phyloP scores from a whole-genome alignment of 2,113 vertebrate species.

The Myotis lucifugus region DNA sequence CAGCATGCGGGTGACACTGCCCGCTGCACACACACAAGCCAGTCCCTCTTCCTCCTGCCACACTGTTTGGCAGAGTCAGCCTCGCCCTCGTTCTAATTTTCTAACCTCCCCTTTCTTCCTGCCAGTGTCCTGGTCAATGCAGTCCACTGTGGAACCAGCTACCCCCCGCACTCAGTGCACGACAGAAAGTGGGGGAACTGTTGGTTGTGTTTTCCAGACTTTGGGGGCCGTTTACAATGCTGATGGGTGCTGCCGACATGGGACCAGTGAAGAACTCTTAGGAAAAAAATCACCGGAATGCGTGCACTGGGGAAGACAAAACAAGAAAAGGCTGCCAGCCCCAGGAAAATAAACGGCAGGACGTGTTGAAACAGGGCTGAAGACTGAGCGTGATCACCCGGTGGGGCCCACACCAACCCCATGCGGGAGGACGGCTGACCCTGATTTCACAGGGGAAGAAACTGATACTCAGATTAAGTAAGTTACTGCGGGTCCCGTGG shows the following conservation, averaged over 20 bases:
- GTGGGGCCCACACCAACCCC: not conserved
- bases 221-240: not conserved
- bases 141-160: not conserved
- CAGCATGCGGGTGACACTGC: not conserved
- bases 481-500: not conserved
- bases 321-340: not conserved
- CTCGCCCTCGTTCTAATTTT: not conserved
- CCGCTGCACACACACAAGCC: not conserved
- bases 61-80: not conserved
- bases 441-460: slow-evolving; percentile 1
- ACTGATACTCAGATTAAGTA: slow-evolving; percentile 43
- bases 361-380: not conserved
- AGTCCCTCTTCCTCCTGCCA: not conserved
- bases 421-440: not conserved
- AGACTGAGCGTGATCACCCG: not conserved
- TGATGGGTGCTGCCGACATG: not conserved
- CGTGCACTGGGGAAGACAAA: not conserved
- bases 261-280: not conserved
- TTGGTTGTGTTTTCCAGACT: not conserved
- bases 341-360: not conserved
- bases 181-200: not conserved
- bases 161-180: not conserved
- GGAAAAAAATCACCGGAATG: not conserved
- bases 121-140: not conserved
- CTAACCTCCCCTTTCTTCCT: not conserved